Evolutionary conservation across 2,797 vertebrate species (phyloP), one percentile per base, ranked within the genome.

Genomic region (Acanthornis magna): DNA sequence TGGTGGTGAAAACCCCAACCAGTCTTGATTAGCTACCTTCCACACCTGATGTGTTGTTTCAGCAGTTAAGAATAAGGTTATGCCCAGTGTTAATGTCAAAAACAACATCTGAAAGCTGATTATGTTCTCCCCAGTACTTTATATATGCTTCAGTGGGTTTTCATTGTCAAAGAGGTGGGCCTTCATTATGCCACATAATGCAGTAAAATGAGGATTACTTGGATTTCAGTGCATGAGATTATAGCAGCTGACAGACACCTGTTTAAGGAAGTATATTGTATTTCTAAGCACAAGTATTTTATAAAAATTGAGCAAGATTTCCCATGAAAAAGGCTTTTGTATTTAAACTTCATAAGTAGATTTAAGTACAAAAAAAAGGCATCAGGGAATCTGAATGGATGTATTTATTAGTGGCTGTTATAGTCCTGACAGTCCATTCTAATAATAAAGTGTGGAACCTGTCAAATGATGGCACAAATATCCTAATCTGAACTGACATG

Each of bases 401-500:
- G 96, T 97, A 96, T 97, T 98, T 98, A 97, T 97, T 97, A 97
- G 97, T 94, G 93, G 96, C 92, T 86, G 86, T 95, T 96, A 91
- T 74, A 75, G 72, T 78, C 75, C 78, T 91, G 67, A 88, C 89
- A 97, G 97, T 97, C 97, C 92, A 93, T 97, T 96, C 97, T 97
- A 98, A 98, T 98, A 98, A 98, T 98, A 98, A 98, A 98, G 97
- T 72, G 55, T 96, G 98, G 95, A 97, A 98, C 97, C 97, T 97
- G 96, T 98, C 98, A 98, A 98, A 98, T 92, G 94, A 97, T 97
- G 97, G 97, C 91, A 98, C 97, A 97, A 88, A 97, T 97, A 97
- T 96, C 96, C 97, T 98, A 98, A 98, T 98, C 97, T 98, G 98
- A 98, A 98, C 96, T 98, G 98, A 98, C 98, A 96, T 97, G 96